Conservation (phyloP, 53 echinoderm and acorn worm species). For the Mesocentrotus franciscanus region DNA sequence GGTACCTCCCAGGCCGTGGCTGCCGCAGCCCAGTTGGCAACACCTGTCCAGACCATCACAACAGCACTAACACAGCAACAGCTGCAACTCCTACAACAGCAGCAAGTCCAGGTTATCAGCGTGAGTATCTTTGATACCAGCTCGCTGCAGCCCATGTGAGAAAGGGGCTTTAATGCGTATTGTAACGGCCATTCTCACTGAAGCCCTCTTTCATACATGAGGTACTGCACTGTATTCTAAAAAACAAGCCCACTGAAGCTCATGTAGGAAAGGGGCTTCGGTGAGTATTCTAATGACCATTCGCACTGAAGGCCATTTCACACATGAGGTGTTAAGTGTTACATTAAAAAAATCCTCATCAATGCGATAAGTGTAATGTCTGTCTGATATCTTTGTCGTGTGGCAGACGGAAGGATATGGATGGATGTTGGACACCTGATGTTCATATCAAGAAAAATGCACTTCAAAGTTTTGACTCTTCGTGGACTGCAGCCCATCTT, state of each 20-base stretch:
- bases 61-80: conserved; percentile 86
- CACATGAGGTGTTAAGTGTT: neutral
- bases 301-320: neutral
- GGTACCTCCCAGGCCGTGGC: conserved; percentile 62
- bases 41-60: conserved; percentile 62
- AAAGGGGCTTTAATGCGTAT: neutral
- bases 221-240: too few species aligned
- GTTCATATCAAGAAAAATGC: too few species aligned
- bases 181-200: neutral
- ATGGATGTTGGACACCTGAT: too few species aligned
- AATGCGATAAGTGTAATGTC: too few species aligned
- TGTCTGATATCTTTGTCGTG: too few species aligned
- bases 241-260: too few species aligned
- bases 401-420: too few species aligned
- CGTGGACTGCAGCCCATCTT: too few species aligned
- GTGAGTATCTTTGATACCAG: conserved; percentile 54
- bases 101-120: conserved; percentile 79
- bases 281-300: neutral
- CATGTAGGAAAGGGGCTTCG: neutral
- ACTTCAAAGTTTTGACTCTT: too few species aligned
- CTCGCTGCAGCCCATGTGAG: neutral
- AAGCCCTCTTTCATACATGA: neutral
- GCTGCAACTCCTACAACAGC: conserved; percentile 91
- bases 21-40: conserved; percentile 48
- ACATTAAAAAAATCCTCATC: neutral